These are phyloP conservation scores for Pachliopta kotzebuea DNA, from an alignment of 2,888 invertebrate species.

Conservation along the genomic window DNA sequence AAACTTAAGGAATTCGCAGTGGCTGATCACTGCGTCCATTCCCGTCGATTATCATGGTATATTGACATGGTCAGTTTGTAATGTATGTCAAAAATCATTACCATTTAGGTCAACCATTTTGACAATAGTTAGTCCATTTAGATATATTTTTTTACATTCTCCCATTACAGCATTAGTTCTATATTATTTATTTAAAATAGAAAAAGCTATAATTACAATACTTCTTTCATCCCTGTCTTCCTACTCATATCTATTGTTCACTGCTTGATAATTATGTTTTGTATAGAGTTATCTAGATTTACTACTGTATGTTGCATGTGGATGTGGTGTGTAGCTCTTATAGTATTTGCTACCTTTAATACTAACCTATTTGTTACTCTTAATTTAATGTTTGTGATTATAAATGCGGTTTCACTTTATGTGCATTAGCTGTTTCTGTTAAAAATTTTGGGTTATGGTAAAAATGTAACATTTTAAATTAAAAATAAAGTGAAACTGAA, in stretches of 20 bases:
- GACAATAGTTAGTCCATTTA: conserved; percentile 46
- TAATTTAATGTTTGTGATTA: conserved; percentile 22
- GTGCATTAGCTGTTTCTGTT: background rate
- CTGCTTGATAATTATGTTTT: conserved; percentile 22
- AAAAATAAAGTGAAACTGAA: conserved; percentile 49
- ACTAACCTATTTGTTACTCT: conserved; percentile 30
- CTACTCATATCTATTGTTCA: conserved; percentile 17
- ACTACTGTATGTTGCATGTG: conserved; percentile 56
- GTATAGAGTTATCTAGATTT: conserved; percentile 25
- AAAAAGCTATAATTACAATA: conserved; percentile 25
- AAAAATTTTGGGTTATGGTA: background rate
- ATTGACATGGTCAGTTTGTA: conserved; percentile 41
- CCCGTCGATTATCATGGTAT: conserved; percentile 65
- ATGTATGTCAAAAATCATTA: conserved; percentile 45
- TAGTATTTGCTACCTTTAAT: conserved; percentile 20
- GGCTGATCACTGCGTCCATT: conserved; percentile 61
- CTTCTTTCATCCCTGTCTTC: background rate
- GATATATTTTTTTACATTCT: conserved; percentile 16
- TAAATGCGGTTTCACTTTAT: conserved; percentile 28
- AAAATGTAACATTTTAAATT: background rate
- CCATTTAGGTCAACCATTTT: conserved; percentile 44
- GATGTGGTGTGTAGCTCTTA: conserved; percentile 43
- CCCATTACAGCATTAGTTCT: conserved; percentile 13
- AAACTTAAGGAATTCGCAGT: conserved; percentile 65
- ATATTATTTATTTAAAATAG: background rate